Base-by-base conservation (phyloP, 2,888 invertebrate genomes). In the Ptilodon capucinus region DNA sequence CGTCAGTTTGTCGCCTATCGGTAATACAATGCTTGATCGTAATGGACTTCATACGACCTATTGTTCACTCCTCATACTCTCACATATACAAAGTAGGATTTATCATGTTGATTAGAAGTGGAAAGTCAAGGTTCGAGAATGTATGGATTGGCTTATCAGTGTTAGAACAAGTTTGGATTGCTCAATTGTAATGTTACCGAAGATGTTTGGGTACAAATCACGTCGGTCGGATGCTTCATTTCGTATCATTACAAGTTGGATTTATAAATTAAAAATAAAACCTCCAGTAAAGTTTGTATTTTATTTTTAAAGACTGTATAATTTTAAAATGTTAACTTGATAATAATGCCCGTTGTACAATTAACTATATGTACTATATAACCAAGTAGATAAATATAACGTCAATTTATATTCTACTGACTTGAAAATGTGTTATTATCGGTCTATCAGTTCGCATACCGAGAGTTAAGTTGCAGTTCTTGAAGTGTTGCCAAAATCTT, bases 21-120 rank as follows among this genome's bases (percentile, higher is more conserved):
- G 50, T 50, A 61, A 70, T 47, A 79, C 78, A 81, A 81, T 81
- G 73, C 62, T 59, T 74, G 68, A 71, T 71, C 63, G 54, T 79
- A 79, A 82, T 74, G 66, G 62, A 53, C 46, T 30, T 40, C 39
- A 64, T 67, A 78, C 69, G 74, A 76, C 57, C 58, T 60, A 81
- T 81, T 83, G 79, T 81, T 71, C 32, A 57, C 46, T 55, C 54
- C 53, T 46, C 68, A 51, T 57, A 53, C 49, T 52, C 30, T 56
- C 55, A 32, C 44, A 55, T 51, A 51, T 54, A 46, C 62, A 64
- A 64, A 62, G 44, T 59, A 48, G 57, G 49, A 71, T 71, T 64
- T 67, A 74, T 50, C 55, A 58, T 43, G 38, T 55, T 59, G 64
- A 74, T 74, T 69, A 64, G 49, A 64, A 57, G 54, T 43, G 66